phyloP scores from a whole-genome alignment of 2,888 invertebrate genomes.

The Ormyrus pomaceus region DNA sequence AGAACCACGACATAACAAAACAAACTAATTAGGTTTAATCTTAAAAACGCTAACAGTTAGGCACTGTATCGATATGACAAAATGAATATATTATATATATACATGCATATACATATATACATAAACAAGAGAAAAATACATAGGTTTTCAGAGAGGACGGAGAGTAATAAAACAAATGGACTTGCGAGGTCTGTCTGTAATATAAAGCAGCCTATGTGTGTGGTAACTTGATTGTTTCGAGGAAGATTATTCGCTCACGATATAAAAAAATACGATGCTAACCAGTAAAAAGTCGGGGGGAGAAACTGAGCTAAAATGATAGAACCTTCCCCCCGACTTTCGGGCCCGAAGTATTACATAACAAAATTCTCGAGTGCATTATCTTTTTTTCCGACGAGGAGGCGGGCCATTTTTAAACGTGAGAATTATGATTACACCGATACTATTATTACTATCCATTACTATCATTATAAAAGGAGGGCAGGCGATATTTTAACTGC shows the following conservation, averaged over 20 bases:
- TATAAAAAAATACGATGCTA: background rate
- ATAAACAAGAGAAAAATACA: slow-evolving; percentile 11
- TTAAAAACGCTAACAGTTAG: slow-evolving; percentile 65
- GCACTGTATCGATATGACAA: slow-evolving; percentile 67
- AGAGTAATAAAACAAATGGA: slow-evolving; percentile 11
- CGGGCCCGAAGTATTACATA: slow-evolving; percentile 13
- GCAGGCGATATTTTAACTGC: slow-evolving; percentile 30
- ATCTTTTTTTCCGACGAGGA: background rate
- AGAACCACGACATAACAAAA: slow-evolving; percentile 26
- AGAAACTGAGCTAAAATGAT: too few species aligned
- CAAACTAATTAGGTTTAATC: slow-evolving; percentile 66
- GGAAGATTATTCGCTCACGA: slow-evolving; percentile 6
- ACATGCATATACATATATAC: slow-evolving; percentile 43
- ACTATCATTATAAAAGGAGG: slow-evolving; percentile 13
- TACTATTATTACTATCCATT: slow-evolving; percentile 7
- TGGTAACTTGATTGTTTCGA: slow-evolving; percentile 28
- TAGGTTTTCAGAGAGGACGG: slow-evolving; percentile 6
- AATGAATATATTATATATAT: slow-evolving; percentile 62
- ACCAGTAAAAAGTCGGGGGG: too few species aligned
- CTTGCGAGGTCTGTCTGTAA: slow-evolving; percentile 44
- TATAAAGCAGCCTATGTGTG: slow-evolving; percentile 36
- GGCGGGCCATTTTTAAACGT: slow-evolving; percentile 21
- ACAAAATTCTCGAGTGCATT: background rate
- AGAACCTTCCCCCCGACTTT: background rate
- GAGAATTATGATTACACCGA: slow-evolving; percentile 16